Evolutionary conservation across 2,888 invertebrate genomes (phyloP), one percentile per base, ranked within the genome.

Genomic region (Trichogramma evanescens): DNA sequence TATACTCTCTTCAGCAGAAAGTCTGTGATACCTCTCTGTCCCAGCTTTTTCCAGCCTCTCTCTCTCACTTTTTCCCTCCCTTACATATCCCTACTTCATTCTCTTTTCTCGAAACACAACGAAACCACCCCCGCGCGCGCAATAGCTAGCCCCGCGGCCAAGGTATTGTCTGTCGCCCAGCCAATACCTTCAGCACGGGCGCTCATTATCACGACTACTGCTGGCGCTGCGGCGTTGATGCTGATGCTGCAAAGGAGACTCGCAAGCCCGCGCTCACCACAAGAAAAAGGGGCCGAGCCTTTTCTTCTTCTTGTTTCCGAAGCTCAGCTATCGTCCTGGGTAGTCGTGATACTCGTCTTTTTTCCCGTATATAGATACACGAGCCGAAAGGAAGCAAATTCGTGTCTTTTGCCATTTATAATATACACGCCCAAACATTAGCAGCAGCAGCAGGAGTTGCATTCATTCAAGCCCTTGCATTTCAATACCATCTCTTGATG

Each of bases 141-240:
- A 70, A 70, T 69, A 72, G 74, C 74, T 75, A 75, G 74, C 77
- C 77, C 77, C 69, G 75, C 76, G 77, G 76, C 77, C 74, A 72
- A 71, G 66, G 72, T 71, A 77, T 77, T 77, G 77, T 76, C 75
- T 76, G 65, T 69, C 67, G 72, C 69, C 71, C 73, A 71, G 71
- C 76, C 76, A 76, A 77, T 77, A 73, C 72, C 70, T 51, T 40
- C 26, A 26, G 26, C 26, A 26, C 26, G 26, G 26, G 26, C 26
- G 26, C 26, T 69, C 61, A 62, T 58, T 9, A 39, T 40, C 54
- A 41, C 6, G 6, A 48, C 13, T 9, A 13, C 48, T 48, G 5
- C 8, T n/a, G 52, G 9, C 49, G 41, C 46, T 3, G 9, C n/a
- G 38, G 1, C 8, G 42, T 49, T 39, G 10, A 46, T 9, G 39